phyloP scores from a whole-genome alignment of 1,140 invertebrate species.

The Idris sp. region DNA sequence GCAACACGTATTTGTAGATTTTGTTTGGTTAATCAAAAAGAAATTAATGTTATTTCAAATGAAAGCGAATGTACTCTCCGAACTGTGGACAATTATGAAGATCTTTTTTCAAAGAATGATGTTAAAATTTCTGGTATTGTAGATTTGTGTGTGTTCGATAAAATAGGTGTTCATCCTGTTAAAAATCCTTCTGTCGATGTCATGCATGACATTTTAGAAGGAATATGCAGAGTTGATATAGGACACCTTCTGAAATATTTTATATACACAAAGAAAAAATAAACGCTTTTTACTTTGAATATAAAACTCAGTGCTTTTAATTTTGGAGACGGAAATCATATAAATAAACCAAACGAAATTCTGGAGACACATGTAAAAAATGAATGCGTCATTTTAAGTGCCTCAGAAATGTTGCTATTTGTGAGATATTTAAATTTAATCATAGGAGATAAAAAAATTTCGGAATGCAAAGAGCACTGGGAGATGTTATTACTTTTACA shows the following conservation, averaged over 20 bases:
- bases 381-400: neutral
- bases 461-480: too few relatives aligned
- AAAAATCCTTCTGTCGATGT: too few relatives aligned
- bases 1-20: slow-evolving; percentile 10
- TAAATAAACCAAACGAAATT: neutral
- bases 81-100: neutral
- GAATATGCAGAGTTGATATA: too few relatives aligned
- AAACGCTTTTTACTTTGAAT: neutral
- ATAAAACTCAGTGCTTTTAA: neutral
- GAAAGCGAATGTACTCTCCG: too few relatives aligned
- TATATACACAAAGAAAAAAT: slow-evolving; percentile 3
- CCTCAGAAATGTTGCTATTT: neutral
- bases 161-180: neutral
- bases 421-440: too few relatives aligned
- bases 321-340: slow-evolving; percentile 3
- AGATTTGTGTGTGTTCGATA: neutral
- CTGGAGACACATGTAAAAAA: neutral
- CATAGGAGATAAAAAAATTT: too few relatives aligned
- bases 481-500: neutral
- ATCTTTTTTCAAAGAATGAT: neutral
- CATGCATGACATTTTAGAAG: too few relatives aligned
- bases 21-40: neutral
- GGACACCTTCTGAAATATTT: slow-evolving; percentile 3
- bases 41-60: slow-evolving; percentile 4
- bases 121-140: slow-evolving; percentile 4